Percentiles rank a stretch among this genome's conserved stretches.
These are phyloP conservation scores for Drosophila sp. DNA, from an alignment of 1,140 invertebrate genomes.

Conservation along the genomic window DNA sequence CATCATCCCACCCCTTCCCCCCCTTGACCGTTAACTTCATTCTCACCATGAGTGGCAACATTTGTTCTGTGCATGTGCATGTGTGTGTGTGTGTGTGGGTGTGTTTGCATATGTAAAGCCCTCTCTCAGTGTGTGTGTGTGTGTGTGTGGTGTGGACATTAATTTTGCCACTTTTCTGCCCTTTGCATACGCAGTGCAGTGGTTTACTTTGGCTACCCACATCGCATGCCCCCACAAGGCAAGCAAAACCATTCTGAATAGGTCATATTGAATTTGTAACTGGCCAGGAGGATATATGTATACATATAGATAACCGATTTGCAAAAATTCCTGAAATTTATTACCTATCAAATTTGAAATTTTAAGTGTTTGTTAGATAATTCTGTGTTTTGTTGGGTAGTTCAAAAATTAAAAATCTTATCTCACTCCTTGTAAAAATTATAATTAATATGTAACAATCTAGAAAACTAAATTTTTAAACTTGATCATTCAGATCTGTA, in stretches of 20 bases:
- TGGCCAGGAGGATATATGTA: background rate
- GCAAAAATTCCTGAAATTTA: too few relatives aligned
- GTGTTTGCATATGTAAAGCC: conserved; percentile 14
- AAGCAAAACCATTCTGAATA: conserved; percentile 7
- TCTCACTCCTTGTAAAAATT: too few relatives aligned
- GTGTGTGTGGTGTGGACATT: conserved; percentile 49
- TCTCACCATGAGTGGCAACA: conserved; percentile 58
- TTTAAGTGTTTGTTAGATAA: too few relatives aligned
- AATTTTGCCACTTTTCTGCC: conserved; percentile 59
- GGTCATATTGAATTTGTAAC: conserved; percentile 7
- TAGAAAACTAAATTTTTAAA: too few relatives aligned
- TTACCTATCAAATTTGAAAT: too few relatives aligned
- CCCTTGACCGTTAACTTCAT: conserved; percentile 44
- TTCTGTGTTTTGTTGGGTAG: too few relatives aligned
- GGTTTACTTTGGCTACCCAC: conserved; percentile 33
- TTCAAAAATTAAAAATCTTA: too few relatives aligned
- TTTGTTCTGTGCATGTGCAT: conserved; percentile 37
- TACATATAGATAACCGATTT: background rate
- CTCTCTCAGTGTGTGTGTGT: conserved; percentile 23
- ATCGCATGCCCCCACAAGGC: conserved; percentile 29
- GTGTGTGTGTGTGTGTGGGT: background rate
- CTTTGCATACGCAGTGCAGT: conserved; percentile 48
- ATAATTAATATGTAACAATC: too few relatives aligned
- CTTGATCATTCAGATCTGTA: too few relatives aligned
- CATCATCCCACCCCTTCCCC: conserved; percentile 4